Evolutionary conservation across 2,113 vertebrate genomes (phyloP).

Genomic region (Vulpes vulpes): DNA sequence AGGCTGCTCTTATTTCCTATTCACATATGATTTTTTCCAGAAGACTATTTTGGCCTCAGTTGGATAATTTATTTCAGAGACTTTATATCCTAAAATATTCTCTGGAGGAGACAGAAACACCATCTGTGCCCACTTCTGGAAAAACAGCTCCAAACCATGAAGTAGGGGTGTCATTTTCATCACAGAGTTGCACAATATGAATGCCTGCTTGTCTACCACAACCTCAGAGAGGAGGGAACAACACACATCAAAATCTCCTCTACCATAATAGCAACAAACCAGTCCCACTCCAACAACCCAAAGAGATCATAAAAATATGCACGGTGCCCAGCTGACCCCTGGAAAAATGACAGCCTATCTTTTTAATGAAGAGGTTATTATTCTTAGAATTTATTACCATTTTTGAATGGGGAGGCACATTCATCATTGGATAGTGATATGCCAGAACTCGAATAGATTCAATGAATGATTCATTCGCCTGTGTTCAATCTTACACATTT

Average conservation of each 20-base stretch:
- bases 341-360: neutral
- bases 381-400: neutral
- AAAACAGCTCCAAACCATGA: neutral
- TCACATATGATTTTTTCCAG: conserved; percentile 58
- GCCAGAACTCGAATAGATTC: neutral
- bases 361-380: neutral
- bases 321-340: neutral
- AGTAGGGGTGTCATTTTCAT: neutral
- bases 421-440: neutral
- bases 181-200: neutral
- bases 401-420: neutral
- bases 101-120: conserved; percentile 57
- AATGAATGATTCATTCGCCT: neutral
- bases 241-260: neutral
- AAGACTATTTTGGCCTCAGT: conserved; percentile 56
- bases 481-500: neutral
- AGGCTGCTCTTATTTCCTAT: conserved; percentile 45
- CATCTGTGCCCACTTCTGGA: conserved; percentile 36
- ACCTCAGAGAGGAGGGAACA: neutral
- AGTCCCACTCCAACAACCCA: neutral
- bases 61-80: conserved; percentile 71
- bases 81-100: conserved; percentile 65
- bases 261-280: neutral
- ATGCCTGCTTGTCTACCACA: neutral
- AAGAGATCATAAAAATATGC: neutral